Conservation (phyloP, 2,888 invertebrate species). For the Crepidodera aurea region DNA sequence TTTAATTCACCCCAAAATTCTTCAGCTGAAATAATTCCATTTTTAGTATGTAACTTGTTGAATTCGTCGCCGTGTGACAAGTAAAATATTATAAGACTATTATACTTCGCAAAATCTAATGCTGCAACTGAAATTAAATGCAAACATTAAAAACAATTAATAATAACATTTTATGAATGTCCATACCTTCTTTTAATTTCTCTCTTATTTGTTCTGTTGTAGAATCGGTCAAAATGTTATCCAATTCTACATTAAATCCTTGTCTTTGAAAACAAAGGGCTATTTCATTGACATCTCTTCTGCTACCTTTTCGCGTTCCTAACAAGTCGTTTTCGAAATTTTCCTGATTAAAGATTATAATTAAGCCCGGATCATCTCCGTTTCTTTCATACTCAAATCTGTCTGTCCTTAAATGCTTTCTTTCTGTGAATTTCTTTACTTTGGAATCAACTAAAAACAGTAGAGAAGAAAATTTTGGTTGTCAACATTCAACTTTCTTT, state of each 20-base stretch:
- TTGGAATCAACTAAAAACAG: not conserved
- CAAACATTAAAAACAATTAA: not conserved
- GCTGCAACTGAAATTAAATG: conserved; percentile 40
- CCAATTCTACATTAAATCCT: conserved; percentile 51
- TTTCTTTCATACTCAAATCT: conserved; percentile 49
- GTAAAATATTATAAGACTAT: conserved; percentile 53
- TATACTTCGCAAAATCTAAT: conserved; percentile 45
- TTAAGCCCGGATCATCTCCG: conserved; percentile 51
- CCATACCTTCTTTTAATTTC: conserved; percentile 45
- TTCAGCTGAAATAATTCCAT: conserved; percentile 41
- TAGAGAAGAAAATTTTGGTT: no score
- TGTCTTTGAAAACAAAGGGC: conserved; percentile 50
- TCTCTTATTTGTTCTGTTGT: conserved; percentile 44
- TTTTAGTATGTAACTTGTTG: conserved; percentile 47
- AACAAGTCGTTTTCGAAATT: conserved; percentile 35
- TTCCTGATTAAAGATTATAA: conserved; percentile 53
- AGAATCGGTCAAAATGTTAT: conserved; percentile 47
- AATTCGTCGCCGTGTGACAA: conserved; percentile 52
- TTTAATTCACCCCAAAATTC: conserved; percentile 51
- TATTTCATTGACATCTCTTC: conserved; percentile 53
- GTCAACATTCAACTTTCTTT: no score
- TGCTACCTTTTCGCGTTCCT: conserved; percentile 45
- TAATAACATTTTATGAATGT: no score
- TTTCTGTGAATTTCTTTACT: conserved; percentile 25
- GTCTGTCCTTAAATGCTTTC: conserved; percentile 27